phyloP scores from a whole-genome alignment of 2,888 invertebrate species.

The Tanaodytes sp. region DNA sequence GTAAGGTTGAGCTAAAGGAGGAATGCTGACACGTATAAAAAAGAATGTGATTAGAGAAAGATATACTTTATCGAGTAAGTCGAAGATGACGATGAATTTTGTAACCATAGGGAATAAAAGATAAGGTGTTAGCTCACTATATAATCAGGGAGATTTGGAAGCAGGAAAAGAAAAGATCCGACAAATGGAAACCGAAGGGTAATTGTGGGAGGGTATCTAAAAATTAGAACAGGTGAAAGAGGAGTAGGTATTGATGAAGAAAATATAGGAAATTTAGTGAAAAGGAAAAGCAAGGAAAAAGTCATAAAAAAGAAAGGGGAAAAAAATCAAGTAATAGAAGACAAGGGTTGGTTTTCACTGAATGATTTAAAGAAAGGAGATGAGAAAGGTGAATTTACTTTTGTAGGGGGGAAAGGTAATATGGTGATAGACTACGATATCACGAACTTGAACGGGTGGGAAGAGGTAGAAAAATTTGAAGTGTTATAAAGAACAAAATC shows the following conservation, averaged over 20 bases:
- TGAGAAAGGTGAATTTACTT: slow-evolving; percentile 38
- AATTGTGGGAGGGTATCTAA: not conserved
- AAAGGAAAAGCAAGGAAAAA: slow-evolving; percentile 1
- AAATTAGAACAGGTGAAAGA: not conserved
- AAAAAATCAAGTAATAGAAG: not conserved
- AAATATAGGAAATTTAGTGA: not conserved
- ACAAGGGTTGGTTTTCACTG: not conserved
- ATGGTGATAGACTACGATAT: slow-evolving; percentile 38
- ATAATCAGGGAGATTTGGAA: not conserved
- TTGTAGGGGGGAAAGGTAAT: slow-evolving; percentile 28
- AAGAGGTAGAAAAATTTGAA: too few relatives aligned
- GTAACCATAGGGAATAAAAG: not conserved
- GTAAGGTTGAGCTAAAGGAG: not conserved
- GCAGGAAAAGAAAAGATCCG: not conserved
- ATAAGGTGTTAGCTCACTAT: not conserved
- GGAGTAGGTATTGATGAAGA: not conserved
- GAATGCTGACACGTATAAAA: not conserved
- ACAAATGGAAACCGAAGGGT: not conserved
- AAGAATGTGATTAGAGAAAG: not conserved
- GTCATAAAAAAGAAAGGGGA: not conserved
- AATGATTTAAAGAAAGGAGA: not conserved
- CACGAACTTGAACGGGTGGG: not conserved
- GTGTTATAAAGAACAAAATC: not conserved
- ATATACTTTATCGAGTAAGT: not conserved
- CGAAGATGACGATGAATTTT: not conserved